phyloP scores from a whole-genome alignment of 92 coral and sea anemone genomes.

The Diadumene lineata region DNA sequence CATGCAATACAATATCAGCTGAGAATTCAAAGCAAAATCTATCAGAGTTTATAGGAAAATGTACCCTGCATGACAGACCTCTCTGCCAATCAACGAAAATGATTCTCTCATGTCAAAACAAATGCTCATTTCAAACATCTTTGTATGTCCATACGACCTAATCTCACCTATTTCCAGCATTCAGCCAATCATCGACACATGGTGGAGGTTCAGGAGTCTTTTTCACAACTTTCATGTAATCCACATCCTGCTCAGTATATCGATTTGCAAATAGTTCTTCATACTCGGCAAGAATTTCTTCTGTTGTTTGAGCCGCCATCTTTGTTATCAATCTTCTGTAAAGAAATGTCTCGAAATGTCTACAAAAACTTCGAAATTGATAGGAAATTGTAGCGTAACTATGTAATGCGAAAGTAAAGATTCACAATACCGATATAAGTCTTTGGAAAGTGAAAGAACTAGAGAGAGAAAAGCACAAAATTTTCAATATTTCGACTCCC shows the following conservation, averaged over 20 bases:
- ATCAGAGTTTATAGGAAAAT: too few relatives aligned
- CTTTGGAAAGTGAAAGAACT: background rate
- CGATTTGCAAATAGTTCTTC: slow-evolving; percentile 91
- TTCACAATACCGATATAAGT: background rate
- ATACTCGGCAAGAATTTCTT: slow-evolving; percentile 73
- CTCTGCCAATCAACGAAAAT: too few relatives aligned
- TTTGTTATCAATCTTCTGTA: background rate
- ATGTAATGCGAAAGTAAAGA: background rate
- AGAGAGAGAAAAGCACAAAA: background rate
- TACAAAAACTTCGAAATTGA: background rate
- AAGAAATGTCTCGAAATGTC: too few relatives aligned
- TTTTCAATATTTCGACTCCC: slow-evolving; percentile 1
- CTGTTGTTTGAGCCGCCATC: slow-evolving; percentile 68
- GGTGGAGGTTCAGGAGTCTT: slow-evolving; percentile 75
- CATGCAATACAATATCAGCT: too few relatives aligned
- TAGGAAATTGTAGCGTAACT: background rate
- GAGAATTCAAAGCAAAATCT: too few relatives aligned
- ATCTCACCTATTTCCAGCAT: slow-evolving; percentile 61
- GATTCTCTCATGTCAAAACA: too few relatives aligned
- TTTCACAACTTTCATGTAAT: slow-evolving; percentile 78
- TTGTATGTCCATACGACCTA: too few relatives aligned
- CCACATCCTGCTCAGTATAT: slow-evolving; percentile 83
- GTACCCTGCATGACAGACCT: too few relatives aligned
- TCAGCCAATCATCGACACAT: slow-evolving; percentile 80
- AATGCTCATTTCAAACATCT: too few relatives aligned